These are phyloP conservation scores for Acrocyrtus sp. DNA, from an alignment of 2,888 invertebrate genomes.

Conservation along the genomic window DNA sequence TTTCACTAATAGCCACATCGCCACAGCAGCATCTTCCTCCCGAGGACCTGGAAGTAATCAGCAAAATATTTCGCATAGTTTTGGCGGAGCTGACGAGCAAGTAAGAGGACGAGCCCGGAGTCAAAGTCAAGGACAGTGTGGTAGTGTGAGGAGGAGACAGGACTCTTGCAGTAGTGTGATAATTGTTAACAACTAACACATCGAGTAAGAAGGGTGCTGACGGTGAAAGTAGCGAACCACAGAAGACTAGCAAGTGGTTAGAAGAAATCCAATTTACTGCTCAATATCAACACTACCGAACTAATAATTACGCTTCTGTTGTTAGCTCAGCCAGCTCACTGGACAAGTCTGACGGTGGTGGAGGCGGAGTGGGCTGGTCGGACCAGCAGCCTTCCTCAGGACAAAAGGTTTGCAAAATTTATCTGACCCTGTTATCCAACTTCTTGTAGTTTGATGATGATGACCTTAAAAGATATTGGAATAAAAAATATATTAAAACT, in stretches of 20 bases:
- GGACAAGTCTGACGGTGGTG: slow-evolving; percentile 49
- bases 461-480: slow-evolving; percentile 1
- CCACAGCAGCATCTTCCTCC: neutral
- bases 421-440: too few relatives aligned
- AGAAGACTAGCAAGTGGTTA: slow-evolving; percentile 51
- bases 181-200: slow-evolving; percentile 25
- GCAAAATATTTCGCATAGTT: slow-evolving; percentile 21
- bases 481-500: neutral
- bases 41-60: slow-evolving; percentile 4
- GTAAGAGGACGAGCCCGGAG: slow-evolving; percentile 44
- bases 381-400: neutral
- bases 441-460: too few relatives aligned
- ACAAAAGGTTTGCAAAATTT: neutral
- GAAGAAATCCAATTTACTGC: slow-evolving; percentile 62
- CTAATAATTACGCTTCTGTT: slow-evolving; percentile 61
- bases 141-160: slow-evolving; percentile 31
- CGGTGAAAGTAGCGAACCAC: slow-evolving; percentile 6
- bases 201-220: slow-evolving; percentile 11
- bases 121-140: slow-evolving; percentile 52
- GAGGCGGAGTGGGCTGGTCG: neutral
- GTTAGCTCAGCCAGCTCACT: slow-evolving; percentile 59
- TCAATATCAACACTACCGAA: slow-evolving; percentile 62
- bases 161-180: slow-evolving; percentile 17
- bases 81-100: too few relatives aligned
- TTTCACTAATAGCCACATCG: neutral